phyloP scores from a whole-genome alignment of 2,797 vertebrate species.

The Melanotaenia parkinsoni region DNA sequence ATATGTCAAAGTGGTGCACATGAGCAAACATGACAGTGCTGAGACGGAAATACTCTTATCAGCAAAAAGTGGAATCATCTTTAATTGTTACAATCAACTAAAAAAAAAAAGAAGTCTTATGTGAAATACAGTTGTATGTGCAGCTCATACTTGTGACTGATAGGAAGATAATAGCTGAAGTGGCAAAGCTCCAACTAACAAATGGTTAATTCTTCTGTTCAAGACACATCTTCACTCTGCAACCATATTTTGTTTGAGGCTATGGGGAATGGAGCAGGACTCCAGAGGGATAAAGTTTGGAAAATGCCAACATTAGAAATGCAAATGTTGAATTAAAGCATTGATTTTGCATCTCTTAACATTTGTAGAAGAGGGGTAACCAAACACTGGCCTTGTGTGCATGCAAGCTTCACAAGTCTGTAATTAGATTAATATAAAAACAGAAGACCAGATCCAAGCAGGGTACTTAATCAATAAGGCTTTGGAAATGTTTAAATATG shows the following conservation, averaged over 20 bases:
- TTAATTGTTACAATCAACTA: neutral
- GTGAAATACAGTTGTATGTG: neutral
- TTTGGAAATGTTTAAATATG: conserved; percentile 39
- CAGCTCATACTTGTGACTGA: conserved; percentile 6
- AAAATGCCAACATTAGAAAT: conserved; percentile 78
- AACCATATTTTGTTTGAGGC: conserved; percentile 51
- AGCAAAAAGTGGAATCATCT: neutral
- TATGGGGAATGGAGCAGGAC: conserved; percentile 36
- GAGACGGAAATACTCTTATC: too few relatives aligned
- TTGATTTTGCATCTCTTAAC: conserved; percentile 80
- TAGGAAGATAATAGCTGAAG: conserved; percentile 13
- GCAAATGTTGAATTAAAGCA: conserved; percentile 78
- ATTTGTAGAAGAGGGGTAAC: conserved; percentile 66
- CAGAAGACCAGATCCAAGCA: conserved; percentile 35
- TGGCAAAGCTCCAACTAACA: neutral
- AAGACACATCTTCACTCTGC: conserved; percentile 19
- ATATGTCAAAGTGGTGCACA: neutral
- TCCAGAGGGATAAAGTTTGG: conserved; percentile 61
- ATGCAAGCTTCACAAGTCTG: conserved; percentile 49
- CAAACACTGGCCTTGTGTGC: conserved; percentile 59
- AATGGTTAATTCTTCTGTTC: conserved; percentile 11
- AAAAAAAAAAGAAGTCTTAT: neutral
- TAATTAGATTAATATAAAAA: conserved; percentile 61
- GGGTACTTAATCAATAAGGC: conserved; percentile 44
- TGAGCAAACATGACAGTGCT: too few relatives aligned